A percentile compares a stretch with the other conserved stretches of the same genome.
Evolutionary conservation across 2,797 vertebrate species (phyloP).

Genomic region (Gobionotothen gibberifrons): DNA sequence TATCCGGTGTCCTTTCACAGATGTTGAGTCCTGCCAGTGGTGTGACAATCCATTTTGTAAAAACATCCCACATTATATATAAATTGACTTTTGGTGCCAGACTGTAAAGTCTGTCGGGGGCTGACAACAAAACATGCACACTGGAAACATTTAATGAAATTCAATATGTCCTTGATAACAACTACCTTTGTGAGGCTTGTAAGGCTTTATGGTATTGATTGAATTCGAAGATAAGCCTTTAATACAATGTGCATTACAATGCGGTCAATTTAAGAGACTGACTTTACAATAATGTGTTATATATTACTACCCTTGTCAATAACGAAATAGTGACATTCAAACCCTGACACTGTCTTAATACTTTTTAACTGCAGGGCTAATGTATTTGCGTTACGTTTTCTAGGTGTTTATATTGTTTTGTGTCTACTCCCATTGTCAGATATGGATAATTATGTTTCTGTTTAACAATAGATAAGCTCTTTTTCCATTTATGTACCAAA

Average conservation of each 20-base stretch:
- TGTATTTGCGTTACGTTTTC: constrained; percentile 4
- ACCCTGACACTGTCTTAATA: background rate
- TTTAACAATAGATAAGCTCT: constrained; percentile 7
- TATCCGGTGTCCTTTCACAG: constrained; percentile 21
- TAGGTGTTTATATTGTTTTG: constrained; percentile 5
- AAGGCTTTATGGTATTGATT: constrained; percentile 17
- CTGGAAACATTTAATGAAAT: constrained; percentile 17
- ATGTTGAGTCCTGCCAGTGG: constrained; percentile 27
- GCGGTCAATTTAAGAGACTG: constrained; percentile 15
- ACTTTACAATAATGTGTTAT: constrained; percentile 11
- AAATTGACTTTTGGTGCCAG: constrained; percentile 16
- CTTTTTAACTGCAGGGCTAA: background rate
- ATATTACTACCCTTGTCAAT: constrained; percentile 5
- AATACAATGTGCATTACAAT: constrained; percentile 2
- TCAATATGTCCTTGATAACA: constrained; percentile 10
- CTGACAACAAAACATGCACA: constrained; percentile 19
- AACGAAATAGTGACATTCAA: constrained; percentile 3
- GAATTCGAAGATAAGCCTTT: constrained; percentile 5
- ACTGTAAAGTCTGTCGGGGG: constrained; percentile 10
- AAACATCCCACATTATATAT: constrained; percentile 45
- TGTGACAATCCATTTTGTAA: constrained; percentile 57
- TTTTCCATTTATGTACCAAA: constrained; percentile 29
- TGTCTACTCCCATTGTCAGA: background rate
- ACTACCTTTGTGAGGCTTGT: background rate
- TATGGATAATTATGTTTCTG: constrained; percentile 26